Percentiles rank a stretch among this genome's conserved stretches.
Evolutionary conservation across 2,113 vertebrate genomes (phyloP).

Genomic region (Platichthys flesus): DNA sequence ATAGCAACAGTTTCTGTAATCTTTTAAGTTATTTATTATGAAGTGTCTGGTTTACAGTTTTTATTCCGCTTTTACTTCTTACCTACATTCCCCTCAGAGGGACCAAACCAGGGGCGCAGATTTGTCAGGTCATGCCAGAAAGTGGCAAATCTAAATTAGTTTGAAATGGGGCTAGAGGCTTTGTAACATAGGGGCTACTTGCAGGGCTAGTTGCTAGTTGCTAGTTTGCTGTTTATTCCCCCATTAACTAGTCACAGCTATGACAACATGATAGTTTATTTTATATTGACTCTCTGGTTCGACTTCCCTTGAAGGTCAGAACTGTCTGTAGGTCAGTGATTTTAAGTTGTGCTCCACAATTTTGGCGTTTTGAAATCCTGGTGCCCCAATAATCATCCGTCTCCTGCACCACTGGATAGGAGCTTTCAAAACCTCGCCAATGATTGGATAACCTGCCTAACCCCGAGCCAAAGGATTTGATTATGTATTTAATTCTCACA

Average conservation of each 20-base stretch:
- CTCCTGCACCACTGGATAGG: neutral
- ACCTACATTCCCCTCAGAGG: no score
- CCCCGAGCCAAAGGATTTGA: slow-evolving; percentile 28
- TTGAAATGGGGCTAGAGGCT: no score
- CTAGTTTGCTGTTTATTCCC: no score
- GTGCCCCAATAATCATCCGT: neutral
- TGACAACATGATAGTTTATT: neutral
- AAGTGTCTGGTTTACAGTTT: no score
- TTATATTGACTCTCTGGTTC: neutral
- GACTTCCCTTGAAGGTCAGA: neutral
- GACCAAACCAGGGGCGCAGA: no score
- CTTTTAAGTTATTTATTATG: no score
- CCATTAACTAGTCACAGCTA: neutral
- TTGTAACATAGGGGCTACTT: no score
- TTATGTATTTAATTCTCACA: slow-evolving; percentile 35
- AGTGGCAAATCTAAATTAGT: no score
- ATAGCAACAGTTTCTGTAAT: no score
- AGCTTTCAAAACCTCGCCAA: slow-evolving; percentile 6
- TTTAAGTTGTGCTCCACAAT: neutral
- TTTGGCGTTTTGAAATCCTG: neutral
- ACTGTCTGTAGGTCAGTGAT: neutral
- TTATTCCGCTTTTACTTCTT: no score
- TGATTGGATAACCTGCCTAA: slow-evolving; percentile 32
- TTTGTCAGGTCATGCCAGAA: no score
- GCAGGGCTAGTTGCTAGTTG: no score